A percentile compares a stretch with the other conserved stretches of the same genome.
Conservation (phyloP, 1,140 invertebrate genomes). For the Battus philenor region DNA sequence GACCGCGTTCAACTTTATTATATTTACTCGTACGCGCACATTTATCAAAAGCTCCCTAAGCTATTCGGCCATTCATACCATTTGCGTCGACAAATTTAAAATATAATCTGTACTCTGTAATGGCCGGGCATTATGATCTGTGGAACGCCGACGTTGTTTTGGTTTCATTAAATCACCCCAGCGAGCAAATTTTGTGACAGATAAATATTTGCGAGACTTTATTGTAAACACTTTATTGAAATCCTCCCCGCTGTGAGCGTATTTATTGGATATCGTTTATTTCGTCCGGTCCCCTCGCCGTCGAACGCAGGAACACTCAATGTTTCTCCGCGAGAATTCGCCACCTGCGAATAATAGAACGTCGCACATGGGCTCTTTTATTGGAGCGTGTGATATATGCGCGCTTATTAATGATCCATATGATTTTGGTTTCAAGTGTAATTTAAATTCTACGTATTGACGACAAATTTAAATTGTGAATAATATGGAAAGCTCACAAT, state of each 20-base stretch:
- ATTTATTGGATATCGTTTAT: conserved; percentile 59
- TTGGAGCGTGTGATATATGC: not conserved
- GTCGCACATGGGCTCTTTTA: conserved; percentile 5
- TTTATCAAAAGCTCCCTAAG: conserved; percentile 13
- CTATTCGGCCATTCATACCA: conserved; percentile 4
- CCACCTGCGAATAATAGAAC: conserved; percentile 14
- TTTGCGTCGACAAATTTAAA: conserved; percentile 12
- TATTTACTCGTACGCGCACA: not conserved
- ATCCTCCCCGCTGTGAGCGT: conserved; percentile 41
- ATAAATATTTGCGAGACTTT: conserved; percentile 56
- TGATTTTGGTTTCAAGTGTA: too few relatives aligned
- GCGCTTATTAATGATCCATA: too few relatives aligned
- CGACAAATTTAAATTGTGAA: too few relatives aligned
- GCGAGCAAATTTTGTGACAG: conserved; percentile 32
- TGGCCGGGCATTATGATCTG: not conserved
- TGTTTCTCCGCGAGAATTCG: conserved; percentile 9
- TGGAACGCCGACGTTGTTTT: conserved; percentile 37
- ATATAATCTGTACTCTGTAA: conserved; percentile 8
- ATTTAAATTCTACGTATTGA: too few relatives aligned
- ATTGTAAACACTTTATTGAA: conserved; percentile 47
- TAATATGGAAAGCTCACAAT: too few relatives aligned
- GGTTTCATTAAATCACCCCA: conserved; percentile 66
- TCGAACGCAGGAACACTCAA: conserved; percentile 1
- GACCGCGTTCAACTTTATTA: conserved; percentile 2
- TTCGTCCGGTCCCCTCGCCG: conserved; percentile 19